Evolutionary conservation across 2,888 invertebrate species (phyloP).

Genomic region (Lepidocyrtinus sp.): DNA sequence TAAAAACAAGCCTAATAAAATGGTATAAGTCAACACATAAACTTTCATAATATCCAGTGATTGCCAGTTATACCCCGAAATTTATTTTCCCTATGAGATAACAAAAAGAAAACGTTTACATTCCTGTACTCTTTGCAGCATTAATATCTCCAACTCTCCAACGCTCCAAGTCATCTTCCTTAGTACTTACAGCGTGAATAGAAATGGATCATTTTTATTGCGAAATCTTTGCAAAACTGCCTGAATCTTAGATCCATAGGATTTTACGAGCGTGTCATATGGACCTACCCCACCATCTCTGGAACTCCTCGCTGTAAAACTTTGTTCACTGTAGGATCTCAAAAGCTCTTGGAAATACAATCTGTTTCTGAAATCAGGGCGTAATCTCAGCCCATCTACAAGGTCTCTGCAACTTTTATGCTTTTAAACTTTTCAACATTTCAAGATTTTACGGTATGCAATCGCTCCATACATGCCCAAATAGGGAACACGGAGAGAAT

Average conservation of each 20-base stretch:
- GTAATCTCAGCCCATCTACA: no score
- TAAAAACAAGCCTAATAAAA: not conserved
- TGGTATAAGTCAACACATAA: not conserved
- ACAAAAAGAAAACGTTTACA: conserved; percentile 42
- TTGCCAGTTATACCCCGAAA: conserved; percentile 47
- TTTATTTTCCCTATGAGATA: conserved; percentile 59
- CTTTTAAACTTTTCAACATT: no score
- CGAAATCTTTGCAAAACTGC: not conserved
- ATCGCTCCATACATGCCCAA: not conserved
- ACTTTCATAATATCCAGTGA: conserved; percentile 35
- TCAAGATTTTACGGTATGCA: not conserved
- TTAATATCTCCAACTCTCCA: no score
- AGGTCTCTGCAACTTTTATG: no score
- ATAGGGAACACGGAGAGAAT: conserved; percentile 17
- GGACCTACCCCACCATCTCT: no score
- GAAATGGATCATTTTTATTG: not conserved
- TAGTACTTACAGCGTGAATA: not conserved
- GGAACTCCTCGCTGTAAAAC: no score
- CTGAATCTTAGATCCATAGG: not conserved
- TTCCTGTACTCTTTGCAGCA: conserved; percentile 30
- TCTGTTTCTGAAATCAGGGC: no score
- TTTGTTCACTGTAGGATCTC: no score
- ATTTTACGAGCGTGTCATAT: no score
- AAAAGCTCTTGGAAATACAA: no score
- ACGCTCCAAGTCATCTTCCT: not conserved